Conservation (phyloP, 2,797 vertebrate genomes). For the Leptodactylus fallax region DNA sequence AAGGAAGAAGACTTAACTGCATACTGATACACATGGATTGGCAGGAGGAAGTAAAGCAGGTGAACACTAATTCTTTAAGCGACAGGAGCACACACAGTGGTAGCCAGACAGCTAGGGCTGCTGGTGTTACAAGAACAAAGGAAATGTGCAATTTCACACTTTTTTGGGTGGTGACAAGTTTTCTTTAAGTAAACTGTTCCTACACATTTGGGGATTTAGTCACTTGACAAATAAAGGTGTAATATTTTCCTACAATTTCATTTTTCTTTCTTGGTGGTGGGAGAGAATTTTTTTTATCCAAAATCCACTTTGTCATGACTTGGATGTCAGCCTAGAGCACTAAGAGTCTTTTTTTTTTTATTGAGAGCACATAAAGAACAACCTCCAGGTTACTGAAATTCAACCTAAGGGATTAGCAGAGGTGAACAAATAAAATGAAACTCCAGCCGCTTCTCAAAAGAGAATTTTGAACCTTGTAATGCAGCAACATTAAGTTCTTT, state of each 20-base stretch:
- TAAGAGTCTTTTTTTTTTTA: slow-evolving; percentile 31
- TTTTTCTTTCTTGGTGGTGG: not conserved
- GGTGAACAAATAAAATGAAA: slow-evolving; percentile 24
- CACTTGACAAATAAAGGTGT: slow-evolving; percentile 4
- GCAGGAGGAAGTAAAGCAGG: too few species aligned
- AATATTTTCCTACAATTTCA: not conserved
- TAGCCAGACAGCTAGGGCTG: too few species aligned
- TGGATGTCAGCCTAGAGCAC: slow-evolving; percentile 12
- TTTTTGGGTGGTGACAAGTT: not conserved
- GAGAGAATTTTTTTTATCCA: not conserved
- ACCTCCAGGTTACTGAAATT: slow-evolving; percentile 39
- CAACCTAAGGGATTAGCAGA: slow-evolving; percentile 35
- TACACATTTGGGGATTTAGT: not conserved
- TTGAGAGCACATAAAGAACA: slow-evolving; percentile 28
- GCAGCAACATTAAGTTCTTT: not conserved
- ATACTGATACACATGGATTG: too few species aligned
- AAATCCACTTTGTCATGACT: not conserved
- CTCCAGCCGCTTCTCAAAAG: not conserved
- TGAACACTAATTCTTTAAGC: too few species aligned
- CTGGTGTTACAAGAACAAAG: not conserved
- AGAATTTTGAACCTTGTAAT: not conserved
- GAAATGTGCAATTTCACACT: too few species aligned
- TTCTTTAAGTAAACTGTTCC: not conserved
- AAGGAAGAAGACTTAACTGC: too few species aligned
- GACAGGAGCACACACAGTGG: too few species aligned